phyloP scores from a whole-genome alignment of 2,888 invertebrate genomes.

The Callyntrura guangdongensis region DNA sequence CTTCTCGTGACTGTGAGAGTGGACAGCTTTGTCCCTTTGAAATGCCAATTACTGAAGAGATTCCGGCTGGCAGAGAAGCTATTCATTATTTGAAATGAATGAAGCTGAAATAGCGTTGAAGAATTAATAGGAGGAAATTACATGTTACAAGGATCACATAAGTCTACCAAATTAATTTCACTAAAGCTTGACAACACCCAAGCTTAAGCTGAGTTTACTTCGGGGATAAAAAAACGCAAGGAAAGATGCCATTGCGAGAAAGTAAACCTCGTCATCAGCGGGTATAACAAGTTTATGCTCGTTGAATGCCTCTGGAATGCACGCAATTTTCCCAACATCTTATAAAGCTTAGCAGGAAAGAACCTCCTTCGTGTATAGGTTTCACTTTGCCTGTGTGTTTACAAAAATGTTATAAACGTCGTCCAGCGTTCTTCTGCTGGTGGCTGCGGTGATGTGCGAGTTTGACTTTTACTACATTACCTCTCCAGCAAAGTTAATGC shows the following conservation, averaged over 20 bases:
- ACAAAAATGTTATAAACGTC: slow-evolving; percentile 10
- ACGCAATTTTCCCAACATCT: slow-evolving; percentile 6
- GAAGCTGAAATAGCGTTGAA: slow-evolving; percentile 22
- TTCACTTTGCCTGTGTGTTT: background rate
- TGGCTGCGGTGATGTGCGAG: no score
- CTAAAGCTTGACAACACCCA: background rate
- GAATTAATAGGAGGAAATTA: slow-evolving; percentile 44
- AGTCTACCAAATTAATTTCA: slow-evolving; percentile 41
- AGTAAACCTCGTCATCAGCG: slow-evolving; percentile 39
- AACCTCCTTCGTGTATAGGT: background rate
- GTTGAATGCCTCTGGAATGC: background rate
- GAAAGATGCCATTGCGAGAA: background rate
- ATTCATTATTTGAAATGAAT: slow-evolving; percentile 31
- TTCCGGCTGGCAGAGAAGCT: background rate
- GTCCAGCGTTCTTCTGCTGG: background rate
- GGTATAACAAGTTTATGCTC: slow-evolving; percentile 23
- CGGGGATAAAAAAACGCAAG: slow-evolving; percentile 9
- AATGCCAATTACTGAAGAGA: slow-evolving; percentile 22
- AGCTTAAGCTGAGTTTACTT: background rate
- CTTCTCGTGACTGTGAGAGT: background rate
- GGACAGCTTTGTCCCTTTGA: slow-evolving; percentile 13
- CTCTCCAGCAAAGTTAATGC: slow-evolving; percentile 4
- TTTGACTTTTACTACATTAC: no score
- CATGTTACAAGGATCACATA: slow-evolving; percentile 5
- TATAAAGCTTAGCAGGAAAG: background rate